Evolutionary conservation across 1,140 invertebrate species (phyloP), one percentile per base, ranked within the genome.

Genomic region (Musca domestica): DNA sequence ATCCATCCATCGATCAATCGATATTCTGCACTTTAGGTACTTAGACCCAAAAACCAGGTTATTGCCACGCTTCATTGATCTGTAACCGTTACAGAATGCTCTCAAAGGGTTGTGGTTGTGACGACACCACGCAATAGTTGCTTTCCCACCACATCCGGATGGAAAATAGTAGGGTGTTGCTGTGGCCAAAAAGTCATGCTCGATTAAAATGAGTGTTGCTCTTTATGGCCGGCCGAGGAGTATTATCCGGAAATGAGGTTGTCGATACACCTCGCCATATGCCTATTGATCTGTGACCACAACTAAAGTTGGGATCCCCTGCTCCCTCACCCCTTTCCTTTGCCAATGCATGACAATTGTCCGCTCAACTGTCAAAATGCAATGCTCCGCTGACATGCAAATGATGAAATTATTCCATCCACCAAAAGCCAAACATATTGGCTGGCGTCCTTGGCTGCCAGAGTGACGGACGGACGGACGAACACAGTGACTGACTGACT

Each of bases 181-280:
- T 17, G 17, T 27, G 54, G 34, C 34, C 72, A 73, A 76, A 74
- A 77, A 78, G 74, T 78, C 76, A 78, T 78, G 76, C 76, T 78
- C 76, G 76, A 78, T 78, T 78, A 78, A 78, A 77, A 78, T 77
- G 76, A 74, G 64, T 78, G 47, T 65, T 46, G 46, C 64, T 22
- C 22, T 27, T 30, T 54, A 54, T 54, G 12, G 20, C 4, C 23
- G 22, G 22, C 7, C 49, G n/a, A 30, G n/a, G 27, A 30, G 27
- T 30, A 61, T 61, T 30, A 48, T 27, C 46, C 63, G 47, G 41
- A 64, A 47, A 64, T 64, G 47, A 49, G 47, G 63, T 48, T 47
- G n/a, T 48, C 20, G 46, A 64, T 63, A 20, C 58, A 41, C n/a
- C 58, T 46, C 12, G 46, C n/a, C 58, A 56, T 56, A 58, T 27